A percentile compares a stretch with the other conserved stretches of the same genome.
Conservation (phyloP, 2,797 vertebrate species). For the Carapus acus region DNA sequence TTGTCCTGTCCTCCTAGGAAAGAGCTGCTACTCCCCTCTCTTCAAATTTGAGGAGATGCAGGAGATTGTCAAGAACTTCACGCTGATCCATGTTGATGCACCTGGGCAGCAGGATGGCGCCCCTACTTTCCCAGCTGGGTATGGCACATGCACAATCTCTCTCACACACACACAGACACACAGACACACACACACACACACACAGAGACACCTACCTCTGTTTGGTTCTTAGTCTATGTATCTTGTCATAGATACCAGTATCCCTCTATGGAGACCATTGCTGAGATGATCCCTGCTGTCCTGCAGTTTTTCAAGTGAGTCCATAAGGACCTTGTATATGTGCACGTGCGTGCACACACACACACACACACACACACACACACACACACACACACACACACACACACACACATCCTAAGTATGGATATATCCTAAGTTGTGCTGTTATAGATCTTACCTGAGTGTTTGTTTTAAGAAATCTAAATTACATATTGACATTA, state of each 20-base stretch:
- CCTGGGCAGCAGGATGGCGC: slow-evolving; percentile 87
- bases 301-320: slow-evolving; percentile 90
- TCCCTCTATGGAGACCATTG: slow-evolving; percentile 82
- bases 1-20: slow-evolving; percentile 67
- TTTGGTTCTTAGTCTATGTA: not conserved
- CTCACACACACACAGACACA: not conserved
- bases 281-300: slow-evolving; percentile 85
- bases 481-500: too few species aligned
- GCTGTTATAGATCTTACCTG: too few species aligned
- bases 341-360: too few species aligned
- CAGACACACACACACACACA: not conserved
- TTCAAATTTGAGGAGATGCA: slow-evolving; percentile 90
- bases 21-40: slow-evolving; percentile 85
- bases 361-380: too few species aligned
- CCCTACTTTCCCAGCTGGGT: slow-evolving; percentile 79
- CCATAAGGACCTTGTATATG: not conserved
- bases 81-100: slow-evolving; percentile 83
- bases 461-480: too few species aligned
- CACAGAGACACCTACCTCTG: too few species aligned
- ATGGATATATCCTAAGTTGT: too few species aligned
- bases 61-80: slow-evolving; percentile 91
- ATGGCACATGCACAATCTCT: slow-evolving; percentile 5
- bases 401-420: too few species aligned
- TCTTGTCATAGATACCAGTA: slow-evolving; percentile 77
- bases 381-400: too few species aligned